phyloP scores from a whole-genome alignment of 2,888 invertebrate genomes.

The Nemurella pictetii region DNA sequence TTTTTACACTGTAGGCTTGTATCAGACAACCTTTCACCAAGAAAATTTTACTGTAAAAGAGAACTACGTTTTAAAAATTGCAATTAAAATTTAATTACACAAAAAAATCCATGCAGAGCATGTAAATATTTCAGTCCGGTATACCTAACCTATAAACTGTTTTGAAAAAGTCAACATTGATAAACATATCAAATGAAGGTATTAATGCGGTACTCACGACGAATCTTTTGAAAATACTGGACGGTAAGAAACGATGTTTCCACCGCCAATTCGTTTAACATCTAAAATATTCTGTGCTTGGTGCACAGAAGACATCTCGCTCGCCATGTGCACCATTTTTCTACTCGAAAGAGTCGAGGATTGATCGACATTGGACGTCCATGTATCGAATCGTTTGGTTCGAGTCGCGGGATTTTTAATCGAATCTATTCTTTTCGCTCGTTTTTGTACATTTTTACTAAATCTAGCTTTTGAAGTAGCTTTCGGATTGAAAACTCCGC shows the following conservation, averaged over 20 bases:
- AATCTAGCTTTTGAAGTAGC: too few relatives aligned
- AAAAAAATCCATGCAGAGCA: background rate
- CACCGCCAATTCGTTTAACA: slow-evolving; percentile 64
- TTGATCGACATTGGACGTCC: too few relatives aligned
- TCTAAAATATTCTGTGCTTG: slow-evolving; percentile 48
- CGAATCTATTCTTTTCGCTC: too few relatives aligned
- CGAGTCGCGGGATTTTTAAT: too few relatives aligned
- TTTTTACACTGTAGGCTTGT: slow-evolving; percentile 65
- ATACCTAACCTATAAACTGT: background rate
- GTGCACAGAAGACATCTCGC: background rate
- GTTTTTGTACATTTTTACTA: too few relatives aligned
- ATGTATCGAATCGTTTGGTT: too few relatives aligned
- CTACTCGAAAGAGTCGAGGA: too few relatives aligned
- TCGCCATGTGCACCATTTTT: slow-evolving; percentile 21
- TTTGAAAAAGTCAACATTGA: slow-evolving; percentile 9
- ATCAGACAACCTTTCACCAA: slow-evolving; percentile 63
- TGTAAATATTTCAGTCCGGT: background rate
- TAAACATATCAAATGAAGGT: slow-evolving; percentile 31
- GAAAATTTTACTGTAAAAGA: slow-evolving; percentile 27
- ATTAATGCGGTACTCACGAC: slow-evolving; percentile 64
- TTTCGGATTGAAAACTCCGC: too few relatives aligned
- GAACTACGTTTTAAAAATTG: background rate
- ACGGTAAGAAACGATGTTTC: slow-evolving; percentile 61
- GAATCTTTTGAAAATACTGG: slow-evolving; percentile 65
- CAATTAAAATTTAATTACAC: too few relatives aligned